phyloP scores from a whole-genome alignment of 2,797 vertebrate species.

The Lycodopsis pacificus region DNA sequence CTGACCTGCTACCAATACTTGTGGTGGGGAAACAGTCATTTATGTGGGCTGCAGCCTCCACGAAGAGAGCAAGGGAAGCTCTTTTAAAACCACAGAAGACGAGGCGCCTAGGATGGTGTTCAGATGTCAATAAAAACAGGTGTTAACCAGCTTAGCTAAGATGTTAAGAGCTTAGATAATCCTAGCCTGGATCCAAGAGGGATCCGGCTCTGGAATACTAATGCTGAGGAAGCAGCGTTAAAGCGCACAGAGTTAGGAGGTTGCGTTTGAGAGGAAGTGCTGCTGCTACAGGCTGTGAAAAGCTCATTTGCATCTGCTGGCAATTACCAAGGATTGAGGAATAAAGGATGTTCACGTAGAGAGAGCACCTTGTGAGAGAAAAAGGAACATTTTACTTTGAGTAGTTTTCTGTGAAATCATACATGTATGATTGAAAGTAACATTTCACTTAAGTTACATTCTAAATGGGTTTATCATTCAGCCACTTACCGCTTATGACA shows the following conservation, averaged over 20 bases:
- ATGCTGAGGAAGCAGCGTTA: slow-evolving; percentile 71
- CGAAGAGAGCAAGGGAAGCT: slow-evolving; percentile 58
- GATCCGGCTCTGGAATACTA: slow-evolving; percentile 81
- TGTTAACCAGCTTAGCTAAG: slow-evolving; percentile 86
- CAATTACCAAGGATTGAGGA: slow-evolving; percentile 42
- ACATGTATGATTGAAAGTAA: slow-evolving; percentile 3
- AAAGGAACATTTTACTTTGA: neutral
- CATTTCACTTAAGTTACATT: slow-evolving; percentile 17
- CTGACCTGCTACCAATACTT: slow-evolving; percentile 36
- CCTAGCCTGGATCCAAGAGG: slow-evolving; percentile 77
- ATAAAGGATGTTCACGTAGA: slow-evolving; percentile 20
- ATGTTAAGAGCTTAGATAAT: slow-evolving; percentile 84
- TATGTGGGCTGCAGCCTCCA: slow-evolving; percentile 46
- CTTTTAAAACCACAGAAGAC: slow-evolving; percentile 68
- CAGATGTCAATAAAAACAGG: slow-evolving; percentile 87
- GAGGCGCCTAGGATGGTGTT: slow-evolving; percentile 63
- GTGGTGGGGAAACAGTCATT: slow-evolving; percentile 54
- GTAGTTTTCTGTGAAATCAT: neutral
- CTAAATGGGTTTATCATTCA: slow-evolving; percentile 2
- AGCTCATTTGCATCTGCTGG: slow-evolving; percentile 49
- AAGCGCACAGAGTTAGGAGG: slow-evolving; percentile 65
- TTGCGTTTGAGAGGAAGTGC: slow-evolving; percentile 41
- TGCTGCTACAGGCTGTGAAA: slow-evolving; percentile 50
- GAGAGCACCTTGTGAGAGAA: slow-evolving; percentile 11
- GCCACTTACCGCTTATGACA: neutral